Conservation (phyloP, 92 coral and sea anemone species). For the Scolanthus callimorphus region DNA sequence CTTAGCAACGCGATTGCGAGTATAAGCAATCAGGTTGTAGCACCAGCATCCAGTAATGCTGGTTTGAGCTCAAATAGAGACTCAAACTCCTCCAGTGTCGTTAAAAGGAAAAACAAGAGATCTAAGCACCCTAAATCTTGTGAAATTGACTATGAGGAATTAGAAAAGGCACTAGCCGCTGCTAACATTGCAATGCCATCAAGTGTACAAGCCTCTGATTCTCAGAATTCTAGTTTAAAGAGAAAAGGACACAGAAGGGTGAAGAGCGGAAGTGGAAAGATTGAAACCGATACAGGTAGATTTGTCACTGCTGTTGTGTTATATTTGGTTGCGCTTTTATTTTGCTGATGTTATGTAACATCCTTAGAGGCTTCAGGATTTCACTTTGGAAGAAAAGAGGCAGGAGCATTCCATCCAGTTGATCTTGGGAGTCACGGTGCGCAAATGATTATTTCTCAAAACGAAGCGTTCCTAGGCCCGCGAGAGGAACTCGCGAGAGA, state of each 20-base stretch:
- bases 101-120: conserved; percentile 71
- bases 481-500: no score
- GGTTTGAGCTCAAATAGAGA: conserved; percentile 43
- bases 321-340: background rate
- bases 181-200: conserved; percentile 52
- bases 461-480: no score
- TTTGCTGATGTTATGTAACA: background rate
- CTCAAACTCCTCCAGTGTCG: conserved; percentile 32
- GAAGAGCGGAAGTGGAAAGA: conserved; percentile 80
- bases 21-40: conserved; percentile 54
- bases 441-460: no score
- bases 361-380: no score
- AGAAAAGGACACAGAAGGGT: conserved; percentile 91
- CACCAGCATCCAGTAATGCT: conserved; percentile 26
- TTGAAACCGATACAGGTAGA: conserved; percentile 73
- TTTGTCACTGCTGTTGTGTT: background rate
- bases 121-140: conserved; percentile 91
- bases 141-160: conserved; percentile 97
- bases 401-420: no score
- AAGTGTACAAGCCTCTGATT: conserved; percentile 25
- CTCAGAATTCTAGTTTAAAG: conserved; percentile 63
- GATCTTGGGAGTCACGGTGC: no score
- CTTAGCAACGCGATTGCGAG: conserved; percentile 61
- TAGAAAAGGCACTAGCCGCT: conserved; percentile 92
- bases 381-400: no score